Evolutionary conservation across 2,797 vertebrate species (phyloP).

Genomic region (Iguana delicatissima): DNA sequence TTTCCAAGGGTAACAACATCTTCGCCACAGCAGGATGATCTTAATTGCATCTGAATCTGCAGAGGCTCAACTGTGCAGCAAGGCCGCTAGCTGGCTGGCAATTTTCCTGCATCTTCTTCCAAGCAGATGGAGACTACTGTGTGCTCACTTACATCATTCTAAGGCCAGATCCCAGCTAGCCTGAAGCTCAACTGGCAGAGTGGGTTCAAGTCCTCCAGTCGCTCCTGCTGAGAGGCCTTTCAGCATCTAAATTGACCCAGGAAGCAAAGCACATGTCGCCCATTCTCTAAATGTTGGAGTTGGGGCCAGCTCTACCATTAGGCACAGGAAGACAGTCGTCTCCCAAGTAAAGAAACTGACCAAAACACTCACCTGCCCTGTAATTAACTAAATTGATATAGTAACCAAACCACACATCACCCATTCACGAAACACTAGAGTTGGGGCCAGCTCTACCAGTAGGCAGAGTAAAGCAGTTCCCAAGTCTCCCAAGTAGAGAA

Average conservation of each 20-base stretch:
- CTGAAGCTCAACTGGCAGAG: not conserved
- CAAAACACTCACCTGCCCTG: not conserved
- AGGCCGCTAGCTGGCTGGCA: not conserved
- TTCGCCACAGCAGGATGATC: not conserved
- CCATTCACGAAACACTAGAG: not conserved
- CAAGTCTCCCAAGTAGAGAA: not conserved
- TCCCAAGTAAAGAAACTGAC: not conserved
- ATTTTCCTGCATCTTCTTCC: not conserved
- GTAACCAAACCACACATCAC: not conserved
- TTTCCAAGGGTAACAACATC: constrained; percentile 21
- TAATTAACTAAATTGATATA: not conserved
- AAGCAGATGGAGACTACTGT: not conserved
- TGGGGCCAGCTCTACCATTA: not conserved
- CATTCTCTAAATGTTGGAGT: not conserved
- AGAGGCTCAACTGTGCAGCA: not conserved
- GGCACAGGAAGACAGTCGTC: not conserved
- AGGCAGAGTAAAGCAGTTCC: not conserved
- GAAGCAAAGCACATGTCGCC: not conserved
- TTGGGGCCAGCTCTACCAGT: not conserved
- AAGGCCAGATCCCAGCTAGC: not conserved
- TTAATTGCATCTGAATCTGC: constrained; percentile 33
- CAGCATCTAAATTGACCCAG: not conserved
- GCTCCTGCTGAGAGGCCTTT: no score
- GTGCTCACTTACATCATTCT: not conserved
- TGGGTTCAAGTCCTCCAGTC: not conserved